Evolutionary conservation across 2,888 invertebrate species (phyloP), one percentile per base, ranked within the genome.

Genomic region (Heliconius charithonia): DNA sequence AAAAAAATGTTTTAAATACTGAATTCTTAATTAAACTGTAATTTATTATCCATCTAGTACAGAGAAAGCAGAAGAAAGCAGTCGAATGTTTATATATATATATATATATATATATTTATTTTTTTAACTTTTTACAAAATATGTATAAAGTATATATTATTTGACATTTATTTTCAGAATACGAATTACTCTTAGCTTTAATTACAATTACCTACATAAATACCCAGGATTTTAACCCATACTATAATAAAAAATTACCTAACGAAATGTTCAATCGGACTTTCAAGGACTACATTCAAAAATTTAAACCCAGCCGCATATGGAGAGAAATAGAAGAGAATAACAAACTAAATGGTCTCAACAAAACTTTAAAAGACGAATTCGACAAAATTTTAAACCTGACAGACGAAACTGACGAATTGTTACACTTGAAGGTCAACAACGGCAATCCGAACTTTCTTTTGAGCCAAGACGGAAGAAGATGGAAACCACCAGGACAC

Each of bases 361-460:
- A 87, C 16, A 80, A 83, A 6, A 82, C 86, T 0, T 12, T 83
- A 0, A 63, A 78, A 7, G 82, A 88, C 3, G 86, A 87, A 74
- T 83, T 86, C 25, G 84, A 89, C 4, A 78, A 82, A 1, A 84
- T 91, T 76, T 72, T 85, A 1, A 70, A 84, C 4, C 83, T 82
- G 0, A 86, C 91, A 4, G 92, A 92, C 37, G 80, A 82, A 27
- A 86, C 88, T 0, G 90, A 90, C 4, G 89, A 89, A 4, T 79
- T 92, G 1, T 73, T 92, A 4, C 83, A 81, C 0, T 77, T 91
- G 0, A 85, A 86, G 72, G 83, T 91, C 0, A 78, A 85, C 45
- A 83, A 85, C 7, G 86, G 86, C 0, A 80, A 85, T n/a, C 81
- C 87, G 0, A 85, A 84, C 63, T 45, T 86, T 6, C 32, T 83